Percentiles rank a stretch among this genome's conserved stretches.
These are phyloP conservation scores for Hirtodrosophila confusa DNA, from an alignment of 2,888 invertebrate genomes.

Conservation along the genomic window DNA sequence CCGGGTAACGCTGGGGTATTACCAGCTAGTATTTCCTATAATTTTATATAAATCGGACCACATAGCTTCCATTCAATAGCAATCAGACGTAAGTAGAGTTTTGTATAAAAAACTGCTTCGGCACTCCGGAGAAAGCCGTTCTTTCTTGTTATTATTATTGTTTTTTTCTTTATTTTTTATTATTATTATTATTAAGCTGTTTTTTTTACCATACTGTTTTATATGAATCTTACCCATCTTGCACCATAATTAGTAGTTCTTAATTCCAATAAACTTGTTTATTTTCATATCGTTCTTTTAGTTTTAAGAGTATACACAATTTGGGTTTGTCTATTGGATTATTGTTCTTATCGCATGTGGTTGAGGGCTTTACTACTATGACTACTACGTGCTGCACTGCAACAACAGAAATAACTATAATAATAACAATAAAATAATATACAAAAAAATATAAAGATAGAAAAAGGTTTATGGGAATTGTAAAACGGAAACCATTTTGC, in stretches of 20 bases:
- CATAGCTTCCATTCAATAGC: too few relatives aligned
- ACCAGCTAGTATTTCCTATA: too few relatives aligned
- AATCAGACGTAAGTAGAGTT: too few relatives aligned
- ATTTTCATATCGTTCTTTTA: not conserved
- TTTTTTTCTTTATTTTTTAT: too few relatives aligned
- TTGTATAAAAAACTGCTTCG: too few relatives aligned
- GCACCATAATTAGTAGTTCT: not conserved
- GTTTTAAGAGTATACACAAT: constrained; percentile 17
- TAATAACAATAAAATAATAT: constrained; percentile 18
- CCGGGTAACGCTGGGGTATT: too few relatives aligned
- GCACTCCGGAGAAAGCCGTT: too few relatives aligned
- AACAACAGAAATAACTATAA: constrained; percentile 28
- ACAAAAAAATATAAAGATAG: constrained; percentile 9
- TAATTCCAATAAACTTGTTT: not conserved
- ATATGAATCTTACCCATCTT: not conserved
- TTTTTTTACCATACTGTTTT: too few relatives aligned
- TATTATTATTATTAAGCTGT: too few relatives aligned
- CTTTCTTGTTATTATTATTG: too few relatives aligned
- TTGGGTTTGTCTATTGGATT: not conserved
- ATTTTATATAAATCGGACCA: too few relatives aligned
- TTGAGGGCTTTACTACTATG: constrained; percentile 7
- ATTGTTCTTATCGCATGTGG: constrained; percentile 6
- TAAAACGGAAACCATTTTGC: constrained; percentile 38
- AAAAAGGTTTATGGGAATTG: constrained; percentile 23
- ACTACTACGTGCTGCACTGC: constrained; percentile 17